Conservation (phyloP, 2,113 vertebrate genomes). For the Petrocephalus zakoni region DNA sequence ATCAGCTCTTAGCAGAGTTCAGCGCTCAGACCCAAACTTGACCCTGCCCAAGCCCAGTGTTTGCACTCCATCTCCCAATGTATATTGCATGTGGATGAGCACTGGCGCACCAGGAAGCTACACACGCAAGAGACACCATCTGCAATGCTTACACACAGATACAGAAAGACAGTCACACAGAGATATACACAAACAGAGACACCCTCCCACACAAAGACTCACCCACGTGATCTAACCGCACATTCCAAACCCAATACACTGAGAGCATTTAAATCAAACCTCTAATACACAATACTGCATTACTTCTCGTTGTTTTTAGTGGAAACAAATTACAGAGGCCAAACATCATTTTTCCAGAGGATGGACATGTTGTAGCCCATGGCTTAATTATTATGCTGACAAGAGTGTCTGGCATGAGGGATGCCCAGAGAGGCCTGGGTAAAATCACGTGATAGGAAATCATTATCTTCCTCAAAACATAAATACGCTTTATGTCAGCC, state of each 20-base stretch:
- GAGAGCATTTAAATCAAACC: not conserved
- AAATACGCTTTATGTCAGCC: constrained; percentile 32
- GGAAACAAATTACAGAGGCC: not conserved
- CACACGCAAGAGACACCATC: not conserved
- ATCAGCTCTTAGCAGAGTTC: not conserved
- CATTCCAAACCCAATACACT: not conserved
- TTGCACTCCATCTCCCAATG: not conserved
- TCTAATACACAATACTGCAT: too few relatives aligned
- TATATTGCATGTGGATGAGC: not conserved
- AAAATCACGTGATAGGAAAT: constrained; percentile 15
- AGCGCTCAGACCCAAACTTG: not conserved
- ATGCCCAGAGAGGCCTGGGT: constrained; percentile 20
- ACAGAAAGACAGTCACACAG: constrained; percentile 18
- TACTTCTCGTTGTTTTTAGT: not conserved
- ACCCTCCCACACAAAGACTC: not conserved
- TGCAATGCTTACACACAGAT: not conserved
- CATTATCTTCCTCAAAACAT: constrained; percentile 20
- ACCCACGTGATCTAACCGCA: not conserved
- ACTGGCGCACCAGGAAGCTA: not conserved
- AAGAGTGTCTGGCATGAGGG: not conserved
- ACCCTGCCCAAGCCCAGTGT: not conserved
- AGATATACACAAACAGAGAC: not conserved
- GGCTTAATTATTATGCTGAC: not conserved
- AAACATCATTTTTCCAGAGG: not conserved
- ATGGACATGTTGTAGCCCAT: not conserved